Conservation (phyloP, 2,888 invertebrate genomes). For the Tenthredo livida region DNA sequence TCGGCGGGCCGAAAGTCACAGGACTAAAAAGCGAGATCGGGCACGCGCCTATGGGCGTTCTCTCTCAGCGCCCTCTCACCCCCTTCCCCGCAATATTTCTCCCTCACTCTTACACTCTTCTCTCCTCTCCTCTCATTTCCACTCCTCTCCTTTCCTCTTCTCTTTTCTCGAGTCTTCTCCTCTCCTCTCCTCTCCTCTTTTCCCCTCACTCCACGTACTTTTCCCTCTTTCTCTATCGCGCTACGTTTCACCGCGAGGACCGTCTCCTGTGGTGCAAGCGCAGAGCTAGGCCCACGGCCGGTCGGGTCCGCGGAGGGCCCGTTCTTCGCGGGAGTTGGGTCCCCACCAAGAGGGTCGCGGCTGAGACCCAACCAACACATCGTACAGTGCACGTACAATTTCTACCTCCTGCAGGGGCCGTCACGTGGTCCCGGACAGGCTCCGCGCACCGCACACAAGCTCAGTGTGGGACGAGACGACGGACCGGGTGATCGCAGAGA, state of each 20-base stretch:
- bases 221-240: slow-evolving; percentile 61
- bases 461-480: slow-evolving; percentile 75
- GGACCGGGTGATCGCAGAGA: slow-evolving; percentile 69
- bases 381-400: slow-evolving; percentile 60
- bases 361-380: slow-evolving; percentile 49
- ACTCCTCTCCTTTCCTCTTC: slow-evolving; percentile 44
- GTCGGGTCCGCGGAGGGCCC: slow-evolving; percentile 42
- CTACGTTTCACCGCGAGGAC: slow-evolving; percentile 31
- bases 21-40: slow-evolving; percentile 51
- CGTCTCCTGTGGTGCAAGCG: slow-evolving; percentile 61
- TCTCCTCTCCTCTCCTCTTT: slow-evolving; percentile 37
- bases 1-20: slow-evolving; percentile 47
- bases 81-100: slow-evolving; percentile 55
- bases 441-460: slow-evolving; percentile 70
- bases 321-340: slow-evolving; percentile 52
- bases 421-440: slow-evolving; percentile 74
- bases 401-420: slow-evolving; percentile 77
- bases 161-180: neutral
- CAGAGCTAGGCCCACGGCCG: slow-evolving; percentile 63
- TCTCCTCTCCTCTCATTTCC: slow-evolving; percentile 40
- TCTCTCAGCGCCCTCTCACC: slow-evolving; percentile 62
- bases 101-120: slow-evolving; percentile 51
- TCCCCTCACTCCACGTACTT: neutral
- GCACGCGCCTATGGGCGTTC: slow-evolving; percentile 57
- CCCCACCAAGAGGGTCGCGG: slow-evolving; percentile 49